A percentile compares a stretch with the other conserved stretches of the same genome.
These are phyloP conservation scores for Alectura lathami DNA, from an alignment of 2,113 vertebrate genomes.

Conservation along the genomic window DNA sequence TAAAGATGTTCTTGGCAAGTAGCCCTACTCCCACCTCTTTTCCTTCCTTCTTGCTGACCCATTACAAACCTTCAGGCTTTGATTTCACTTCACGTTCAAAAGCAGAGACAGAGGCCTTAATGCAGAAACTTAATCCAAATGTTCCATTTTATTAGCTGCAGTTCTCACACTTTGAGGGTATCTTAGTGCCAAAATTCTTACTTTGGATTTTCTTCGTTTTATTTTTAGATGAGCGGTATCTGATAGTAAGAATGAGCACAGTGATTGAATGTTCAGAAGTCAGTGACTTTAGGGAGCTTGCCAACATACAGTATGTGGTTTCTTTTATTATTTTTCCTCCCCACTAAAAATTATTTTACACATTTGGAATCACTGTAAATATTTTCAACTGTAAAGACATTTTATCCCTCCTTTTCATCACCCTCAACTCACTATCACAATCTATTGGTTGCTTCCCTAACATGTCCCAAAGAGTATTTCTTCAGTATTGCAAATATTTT, in stretches of 20 bases:
- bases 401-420: not conserved
- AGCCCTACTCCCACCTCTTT: not conserved
- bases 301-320: not conserved
- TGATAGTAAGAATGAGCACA: not conserved
- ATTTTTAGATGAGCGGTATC: not conserved
- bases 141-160: not conserved
- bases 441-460: not conserved
- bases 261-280: not conserved
- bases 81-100: slow-evolving; percentile 43
- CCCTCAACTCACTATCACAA: not conserved
- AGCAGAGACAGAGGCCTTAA: not conserved
- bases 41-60: slow-evolving; percentile 46
- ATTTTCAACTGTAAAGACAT: not conserved
- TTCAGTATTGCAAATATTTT: not conserved
- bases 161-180: not conserved
- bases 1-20: slow-evolving; percentile 45
- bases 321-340: not conserved
- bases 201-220: not conserved
- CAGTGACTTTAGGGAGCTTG: not conserved
- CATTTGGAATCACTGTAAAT: not conserved
- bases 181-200: slow-evolving; percentile 5
- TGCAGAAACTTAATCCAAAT: not conserved
- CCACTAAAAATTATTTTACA: not conserved
- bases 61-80: slow-evolving; percentile 43
- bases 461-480: not conserved